These are phyloP conservation scores for Urocynchramus pylzowi DNA, from an alignment of 2,113 vertebrate species.

Conservation along the genomic window DNA sequence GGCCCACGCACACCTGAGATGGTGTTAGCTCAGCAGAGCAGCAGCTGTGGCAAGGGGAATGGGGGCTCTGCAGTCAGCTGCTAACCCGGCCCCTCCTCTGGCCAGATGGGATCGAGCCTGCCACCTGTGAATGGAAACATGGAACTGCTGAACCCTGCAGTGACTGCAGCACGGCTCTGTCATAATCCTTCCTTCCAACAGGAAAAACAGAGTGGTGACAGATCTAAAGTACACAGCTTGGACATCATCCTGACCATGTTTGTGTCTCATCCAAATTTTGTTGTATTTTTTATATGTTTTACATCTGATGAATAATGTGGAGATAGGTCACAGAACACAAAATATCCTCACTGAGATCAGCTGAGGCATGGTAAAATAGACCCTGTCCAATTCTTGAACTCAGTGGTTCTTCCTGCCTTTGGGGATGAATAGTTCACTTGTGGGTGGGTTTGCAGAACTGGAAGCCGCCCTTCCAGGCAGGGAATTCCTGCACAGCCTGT, in stretches of 20 bases:
- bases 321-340: not conserved
- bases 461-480: not conserved
- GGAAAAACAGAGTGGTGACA: rapidly evolving
- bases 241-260: not conserved
- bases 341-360: not conserved
- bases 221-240: not conserved
- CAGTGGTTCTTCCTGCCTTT: not conserved
- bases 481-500: rapidly evolving
- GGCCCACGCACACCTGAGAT: rapidly evolving
- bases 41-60: not conserved
- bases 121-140: rapidly evolving
- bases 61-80: not conserved
- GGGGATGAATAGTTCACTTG: rapidly evolving
- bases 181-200: not conserved
- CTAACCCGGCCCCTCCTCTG: not conserved
- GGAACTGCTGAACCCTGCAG: not conserved
- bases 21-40: rapidly evolving
- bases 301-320: not conserved
- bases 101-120: rapidly evolving
- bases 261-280: too few species aligned
- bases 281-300: not conserved
- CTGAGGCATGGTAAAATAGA: not conserved
- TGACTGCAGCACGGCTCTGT: rapidly evolving
- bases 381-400: not conserved
- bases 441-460: not conserved